phyloP scores from a whole-genome alignment of 2,113 vertebrate species.

The Colossoma macropomum region DNA sequence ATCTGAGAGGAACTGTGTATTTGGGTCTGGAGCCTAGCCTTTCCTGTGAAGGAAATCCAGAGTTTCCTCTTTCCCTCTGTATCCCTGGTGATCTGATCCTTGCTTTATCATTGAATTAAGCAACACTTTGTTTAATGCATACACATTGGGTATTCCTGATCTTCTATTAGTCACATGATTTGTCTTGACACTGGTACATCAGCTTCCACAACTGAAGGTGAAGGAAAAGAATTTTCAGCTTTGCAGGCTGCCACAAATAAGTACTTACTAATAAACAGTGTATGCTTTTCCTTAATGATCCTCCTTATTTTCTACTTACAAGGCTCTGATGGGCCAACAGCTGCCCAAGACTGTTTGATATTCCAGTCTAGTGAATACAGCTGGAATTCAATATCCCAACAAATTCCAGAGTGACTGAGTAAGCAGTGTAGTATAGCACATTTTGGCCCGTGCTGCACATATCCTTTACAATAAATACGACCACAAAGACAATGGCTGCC shows the following conservation, averaged over 20 bases:
- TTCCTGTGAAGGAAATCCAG: constrained; percentile 29
- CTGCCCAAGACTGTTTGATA: not conserved
- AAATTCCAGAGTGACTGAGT: not conserved
- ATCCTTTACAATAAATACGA: not conserved
- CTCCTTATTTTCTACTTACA: too few species aligned
- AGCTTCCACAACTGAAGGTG: too few species aligned
- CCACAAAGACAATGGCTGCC: not conserved
- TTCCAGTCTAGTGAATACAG: not conserved
- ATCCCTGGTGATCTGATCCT: not conserved
- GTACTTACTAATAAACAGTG: too few species aligned
- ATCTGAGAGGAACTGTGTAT: not conserved
- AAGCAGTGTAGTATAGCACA: not conserved
- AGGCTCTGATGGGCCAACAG: too few species aligned
- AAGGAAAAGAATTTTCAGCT: too few species aligned
- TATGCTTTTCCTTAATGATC: too few species aligned
- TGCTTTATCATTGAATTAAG: too few species aligned
- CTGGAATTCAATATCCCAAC: not conserved
- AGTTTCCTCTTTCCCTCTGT: constrained; percentile 18
- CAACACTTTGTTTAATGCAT: too few species aligned
- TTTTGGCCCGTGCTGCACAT: not conserved
- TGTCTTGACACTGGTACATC: too few species aligned
- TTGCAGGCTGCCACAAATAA: too few species aligned
- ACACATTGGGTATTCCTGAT: too few species aligned
- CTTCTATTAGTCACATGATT: too few species aligned
- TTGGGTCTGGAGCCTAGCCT: not conserved